Base-by-base conservation (phyloP, 2,113 vertebrate species). In the Anser brachyrhynchus region DNA sequence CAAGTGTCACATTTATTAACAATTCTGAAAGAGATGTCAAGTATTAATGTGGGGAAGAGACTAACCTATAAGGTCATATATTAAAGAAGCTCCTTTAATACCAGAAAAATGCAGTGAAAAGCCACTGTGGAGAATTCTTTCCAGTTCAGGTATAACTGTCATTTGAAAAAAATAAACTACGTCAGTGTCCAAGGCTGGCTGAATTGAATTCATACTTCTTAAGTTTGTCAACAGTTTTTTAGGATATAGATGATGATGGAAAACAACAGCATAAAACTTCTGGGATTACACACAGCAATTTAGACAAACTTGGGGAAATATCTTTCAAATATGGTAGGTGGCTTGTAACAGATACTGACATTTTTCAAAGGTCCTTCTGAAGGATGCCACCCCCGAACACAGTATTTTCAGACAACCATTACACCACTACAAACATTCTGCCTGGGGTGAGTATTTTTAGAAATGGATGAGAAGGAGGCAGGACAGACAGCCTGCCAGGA, bases 311-410 rank as follows among this genome's bases (percentile, higher is more conserved):
- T 72, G 13, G 22, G 7, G 22, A 72, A 95, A 43, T 61, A 51
- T 43, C 33, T 81, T 95, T 64, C 81, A 78, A 52, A 82, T 52
- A 55, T 3, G 1, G 10, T 57, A 21, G 20, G 57, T 81, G 77
- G 23, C 21, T 51, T 91, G 39, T 49, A 92, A 79, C 64, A 31
- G 54, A 79, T 26, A 35, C 39, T 95, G 87, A 65, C 66, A 69
- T 70, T 94, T 94, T 86, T 87, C 81, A 49, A 84, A 77, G 78
- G 81, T 84, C 74, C 54, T 91, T 93, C 44, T 55, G 78, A 87
- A 26, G 21, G 54, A 78, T 62, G 70, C 46, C 73, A 78, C 25
- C 26, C 87, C 44, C 11, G 87, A 86, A 73, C 26, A 69, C 0
- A 65, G 37, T n/a, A 67, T 90, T 85, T 89, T 93, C 52, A 80